Evolutionary conservation across 2,888 invertebrate genomes (phyloP).

Genomic region (Tethea ocularis): DNA sequence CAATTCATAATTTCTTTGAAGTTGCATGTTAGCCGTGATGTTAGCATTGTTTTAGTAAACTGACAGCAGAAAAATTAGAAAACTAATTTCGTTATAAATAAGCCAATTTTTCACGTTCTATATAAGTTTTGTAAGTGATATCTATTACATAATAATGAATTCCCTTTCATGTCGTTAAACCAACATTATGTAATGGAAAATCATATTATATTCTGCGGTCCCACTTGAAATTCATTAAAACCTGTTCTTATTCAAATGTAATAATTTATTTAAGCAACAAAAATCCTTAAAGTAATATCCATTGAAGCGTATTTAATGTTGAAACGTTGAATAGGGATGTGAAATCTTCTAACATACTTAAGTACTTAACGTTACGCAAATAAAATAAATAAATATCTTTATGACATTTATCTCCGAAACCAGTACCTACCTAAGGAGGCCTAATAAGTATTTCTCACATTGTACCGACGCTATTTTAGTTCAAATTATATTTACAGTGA

Average conservation of each 20-base stretch:
- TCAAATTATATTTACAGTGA: too few species aligned
- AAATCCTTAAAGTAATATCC: slow-evolving; percentile 81
- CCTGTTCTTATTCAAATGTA: slow-evolving; percentile 76
- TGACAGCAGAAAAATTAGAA: too few species aligned
- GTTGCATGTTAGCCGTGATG: too few species aligned
- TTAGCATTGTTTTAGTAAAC: too few species aligned
- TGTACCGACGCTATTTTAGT: too few species aligned
- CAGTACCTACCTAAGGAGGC: too few species aligned
- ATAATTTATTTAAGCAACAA: slow-evolving; percentile 81
- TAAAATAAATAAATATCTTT: background rate
- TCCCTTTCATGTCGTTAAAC: slow-evolving; percentile 66
- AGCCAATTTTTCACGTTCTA: too few species aligned
- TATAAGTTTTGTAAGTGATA: too few species aligned
- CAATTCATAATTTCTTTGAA: too few species aligned
- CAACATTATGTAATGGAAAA: slow-evolving; percentile 62
- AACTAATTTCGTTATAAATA: too few species aligned
- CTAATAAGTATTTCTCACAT: too few species aligned
- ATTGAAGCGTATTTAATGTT: slow-evolving; percentile 76
- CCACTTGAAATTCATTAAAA: slow-evolving; percentile 79
- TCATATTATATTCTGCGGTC: slow-evolving; percentile 55
- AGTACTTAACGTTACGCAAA: background rate
- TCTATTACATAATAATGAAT: slow-evolving; percentile 56
- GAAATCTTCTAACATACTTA: background rate
- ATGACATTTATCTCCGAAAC: too few species aligned
- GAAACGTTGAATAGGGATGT: slow-evolving; percentile 48